phyloP scores from a whole-genome alignment of 2,113 vertebrate genomes.

The Anolis sagrei region DNA sequence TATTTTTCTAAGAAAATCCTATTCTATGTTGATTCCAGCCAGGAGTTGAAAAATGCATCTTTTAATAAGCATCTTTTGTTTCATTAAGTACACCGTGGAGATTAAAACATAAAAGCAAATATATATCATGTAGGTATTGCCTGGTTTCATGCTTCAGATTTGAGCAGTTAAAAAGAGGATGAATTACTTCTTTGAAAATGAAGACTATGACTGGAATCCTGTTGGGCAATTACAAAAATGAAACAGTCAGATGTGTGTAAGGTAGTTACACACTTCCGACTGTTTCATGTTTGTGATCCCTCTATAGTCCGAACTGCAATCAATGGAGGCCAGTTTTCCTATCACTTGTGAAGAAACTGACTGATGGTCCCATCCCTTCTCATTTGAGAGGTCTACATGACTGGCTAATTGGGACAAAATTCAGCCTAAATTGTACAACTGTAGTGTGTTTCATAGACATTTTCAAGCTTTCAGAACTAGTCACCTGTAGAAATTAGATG shows the following conservation, averaged over 20 bases:
- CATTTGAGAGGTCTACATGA: not conserved
- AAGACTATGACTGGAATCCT: too few species aligned
- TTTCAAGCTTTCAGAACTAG: not conserved
- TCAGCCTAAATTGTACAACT: not conserved
- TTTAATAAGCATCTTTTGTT: not conserved
- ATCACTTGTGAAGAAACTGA: too few species aligned
- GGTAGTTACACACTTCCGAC: too few species aligned
- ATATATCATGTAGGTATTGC: not conserved
- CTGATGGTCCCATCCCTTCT: too few species aligned
- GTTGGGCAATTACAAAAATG: too few species aligned
- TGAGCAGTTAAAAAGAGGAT: not conserved
- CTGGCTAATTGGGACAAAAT: not conserved
- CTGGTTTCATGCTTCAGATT: not conserved
- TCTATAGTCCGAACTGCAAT: too few species aligned
- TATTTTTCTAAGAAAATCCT: conserved; percentile 16
- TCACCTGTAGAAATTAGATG: not conserved
- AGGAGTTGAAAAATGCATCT: not conserved
- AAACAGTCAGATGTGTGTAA: too few species aligned
- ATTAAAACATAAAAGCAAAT: not conserved
- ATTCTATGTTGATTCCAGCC: not conserved
- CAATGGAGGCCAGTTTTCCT: too few species aligned
- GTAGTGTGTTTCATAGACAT: not conserved
- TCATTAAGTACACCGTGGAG: not conserved
- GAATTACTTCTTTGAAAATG: not conserved
- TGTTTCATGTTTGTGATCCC: too few species aligned